Base-by-base conservation (phyloP, 2,113 vertebrate species). In the Aegypius monachus region DNA sequence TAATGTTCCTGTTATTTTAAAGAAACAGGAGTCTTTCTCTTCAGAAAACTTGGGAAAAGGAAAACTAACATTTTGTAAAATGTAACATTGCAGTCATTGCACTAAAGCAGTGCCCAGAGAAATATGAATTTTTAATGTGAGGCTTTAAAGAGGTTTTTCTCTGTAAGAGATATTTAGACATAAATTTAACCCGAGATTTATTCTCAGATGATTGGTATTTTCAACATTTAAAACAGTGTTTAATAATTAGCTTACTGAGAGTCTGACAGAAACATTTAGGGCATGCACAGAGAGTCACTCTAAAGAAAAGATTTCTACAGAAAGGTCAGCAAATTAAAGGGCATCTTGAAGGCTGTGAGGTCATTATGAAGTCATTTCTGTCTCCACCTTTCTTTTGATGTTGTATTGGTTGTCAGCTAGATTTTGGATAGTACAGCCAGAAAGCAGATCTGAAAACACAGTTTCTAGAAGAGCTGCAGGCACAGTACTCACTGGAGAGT, bases 71-170 rank as follows among this genome's bases (percentile, higher is more conserved):
- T 96, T 95, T 88, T 66, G 31, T 95, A 92, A 88, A 95, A 95
- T 92, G 40, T 79, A 85, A 53, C 62, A 88, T 81, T 89, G 66
- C 84, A 72, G 75, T 95, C 50, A 77, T 71, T 12, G 7, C 86
- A 86, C n/a, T 78, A 95, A 96, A 86, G 62, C 42, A 48, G 36
- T 93, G 59, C 71, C 73, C 68, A 93, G 95, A 97, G 81, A 97
- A 79, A 95, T 56, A 92, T 40, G 23, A 83, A 67, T 96, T 92
- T 97, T 97, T 97, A 96, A 96, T 92, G 45, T 61, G 81, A 87
- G 50, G 71, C 42, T 97, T 97, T 95, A 92, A 77, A 90, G 74
- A 79, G 23, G 21, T 86, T 97, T 96, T 67, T 86, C 50, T 84
- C 79, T 93, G 36, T 87, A 72, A 91, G 84, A 95, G 67, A 48